Conservation (phyloP, 2,888 invertebrate genomes). For the Hypsopygia costalis region DNA sequence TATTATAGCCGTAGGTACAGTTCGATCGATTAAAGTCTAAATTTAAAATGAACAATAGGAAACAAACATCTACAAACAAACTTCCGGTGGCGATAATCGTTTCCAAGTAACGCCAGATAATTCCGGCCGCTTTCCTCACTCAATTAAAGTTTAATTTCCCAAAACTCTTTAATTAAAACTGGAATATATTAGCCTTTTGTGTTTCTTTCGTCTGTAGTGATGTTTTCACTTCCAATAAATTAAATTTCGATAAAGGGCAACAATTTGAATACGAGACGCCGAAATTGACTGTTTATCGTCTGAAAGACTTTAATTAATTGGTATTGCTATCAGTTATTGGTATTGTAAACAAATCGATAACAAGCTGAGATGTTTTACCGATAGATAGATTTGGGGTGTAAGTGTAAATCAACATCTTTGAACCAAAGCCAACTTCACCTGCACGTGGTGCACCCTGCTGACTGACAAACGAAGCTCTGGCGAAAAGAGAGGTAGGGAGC, state of each 20-base stretch:
- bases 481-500: too few species aligned
- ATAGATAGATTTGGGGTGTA: too few species aligned
- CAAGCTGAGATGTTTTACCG: too few species aligned
- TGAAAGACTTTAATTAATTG: slow-evolving; percentile 10
- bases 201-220: slow-evolving; percentile 10
- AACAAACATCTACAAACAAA: background rate
- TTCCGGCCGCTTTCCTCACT: slow-evolving; percentile 7
- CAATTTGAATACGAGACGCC: background rate
- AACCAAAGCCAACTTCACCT: too few species aligned
- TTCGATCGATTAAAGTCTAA: too few species aligned
- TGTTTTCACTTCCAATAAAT: slow-evolving; percentile 8
- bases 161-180: slow-evolving; percentile 17
- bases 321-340: slow-evolving; percentile 7
- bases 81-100: background rate
- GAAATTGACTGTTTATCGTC: slow-evolving; percentile 5
- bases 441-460: too few species aligned
- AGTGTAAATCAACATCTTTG: too few species aligned
- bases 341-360: slow-evolving; percentile 16
- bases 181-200: slow-evolving; percentile 14
- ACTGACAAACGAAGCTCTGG: too few species aligned
- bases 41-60: too few species aligned
- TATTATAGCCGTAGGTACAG: too few species aligned
- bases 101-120: slow-evolving; percentile 9
- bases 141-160: slow-evolving; percentile 15
- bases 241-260: slow-evolving; percentile 7